Percentiles rank a stretch among this genome's conserved stretches.
Conservation (phyloP, 2,888 invertebrate species). For the Odontothrips loti region DNA sequence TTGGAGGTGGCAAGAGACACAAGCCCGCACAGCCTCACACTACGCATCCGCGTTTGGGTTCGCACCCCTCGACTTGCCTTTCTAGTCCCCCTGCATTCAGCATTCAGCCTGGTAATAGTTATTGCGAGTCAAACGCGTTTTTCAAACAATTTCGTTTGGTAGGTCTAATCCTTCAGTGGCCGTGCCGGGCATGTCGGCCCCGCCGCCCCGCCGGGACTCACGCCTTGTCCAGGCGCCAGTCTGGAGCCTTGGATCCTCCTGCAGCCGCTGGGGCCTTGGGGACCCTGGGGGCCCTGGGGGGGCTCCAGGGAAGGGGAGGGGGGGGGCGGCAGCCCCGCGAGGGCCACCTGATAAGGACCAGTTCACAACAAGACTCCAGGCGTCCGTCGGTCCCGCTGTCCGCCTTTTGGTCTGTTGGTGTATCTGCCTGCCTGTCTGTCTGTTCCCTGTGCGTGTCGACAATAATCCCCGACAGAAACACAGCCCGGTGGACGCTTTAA, state of each 20-base stretch:
- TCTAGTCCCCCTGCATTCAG: no score
- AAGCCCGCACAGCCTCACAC: no score
- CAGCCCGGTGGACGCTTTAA: background rate
- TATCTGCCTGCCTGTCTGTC: background rate
- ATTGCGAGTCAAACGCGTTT: no score
- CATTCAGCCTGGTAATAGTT: no score
- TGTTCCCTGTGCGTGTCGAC: background rate
- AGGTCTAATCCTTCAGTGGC: background rate
- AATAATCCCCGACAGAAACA: background rate
- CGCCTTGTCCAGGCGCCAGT: background rate
- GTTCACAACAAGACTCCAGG: background rate
- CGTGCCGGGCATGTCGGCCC: background rate
- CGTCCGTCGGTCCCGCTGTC: background rate
- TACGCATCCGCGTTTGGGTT: no score
- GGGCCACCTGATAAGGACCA: slow-evolving; percentile 8
- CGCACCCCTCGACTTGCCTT: no score
- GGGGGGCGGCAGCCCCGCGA: background rate
- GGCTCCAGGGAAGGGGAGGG: background rate
- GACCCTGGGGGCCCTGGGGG: background rate
- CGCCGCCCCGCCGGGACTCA: background rate
- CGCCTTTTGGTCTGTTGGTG: background rate
- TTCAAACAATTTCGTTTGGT: no score
- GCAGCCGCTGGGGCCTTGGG: background rate
- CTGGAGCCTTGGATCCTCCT: background rate
- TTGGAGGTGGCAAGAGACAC: no score